phyloP scores from a whole-genome alignment of 2,888 invertebrate species.

The Morinoia aosen region DNA sequence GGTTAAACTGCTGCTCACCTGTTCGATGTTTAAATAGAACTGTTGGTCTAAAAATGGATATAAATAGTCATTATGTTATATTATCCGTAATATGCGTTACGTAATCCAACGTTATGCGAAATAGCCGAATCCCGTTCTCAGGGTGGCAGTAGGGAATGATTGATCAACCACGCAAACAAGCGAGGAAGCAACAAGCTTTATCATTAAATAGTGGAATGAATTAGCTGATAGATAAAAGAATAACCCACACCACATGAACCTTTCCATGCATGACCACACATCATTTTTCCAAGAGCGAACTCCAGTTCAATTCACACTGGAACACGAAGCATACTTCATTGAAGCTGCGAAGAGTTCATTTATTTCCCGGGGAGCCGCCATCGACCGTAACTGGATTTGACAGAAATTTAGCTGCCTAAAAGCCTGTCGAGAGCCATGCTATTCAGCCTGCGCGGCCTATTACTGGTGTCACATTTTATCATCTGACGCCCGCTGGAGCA shows the following conservation, averaged over 20 bases:
- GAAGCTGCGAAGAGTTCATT: background rate
- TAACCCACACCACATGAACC: background rate
- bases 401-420: constrained; percentile 1
- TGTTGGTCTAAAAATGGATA: too few species aligned
- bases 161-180: too few species aligned
- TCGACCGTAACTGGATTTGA: constrained; percentile 19
- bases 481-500: background rate
- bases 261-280: background rate
- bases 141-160: too few species aligned
- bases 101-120: too few species aligned
- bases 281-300: background rate
- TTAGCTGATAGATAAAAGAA: background rate
- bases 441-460: background rate
- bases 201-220: too few species aligned
- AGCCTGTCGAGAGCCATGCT: background rate
- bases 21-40: too few species aligned
- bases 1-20: too few species aligned
- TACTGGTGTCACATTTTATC: background rate
- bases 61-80: too few species aligned
- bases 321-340: background rate
- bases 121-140: too few species aligned
- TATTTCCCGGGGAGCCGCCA: background rate
- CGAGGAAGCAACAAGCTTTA: too few species aligned
- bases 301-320: background rate
- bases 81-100: too few species aligned